Base-by-base conservation (phyloP, 2,797 vertebrate genomes). In the Sebastes kiyomatsui region DNA sequence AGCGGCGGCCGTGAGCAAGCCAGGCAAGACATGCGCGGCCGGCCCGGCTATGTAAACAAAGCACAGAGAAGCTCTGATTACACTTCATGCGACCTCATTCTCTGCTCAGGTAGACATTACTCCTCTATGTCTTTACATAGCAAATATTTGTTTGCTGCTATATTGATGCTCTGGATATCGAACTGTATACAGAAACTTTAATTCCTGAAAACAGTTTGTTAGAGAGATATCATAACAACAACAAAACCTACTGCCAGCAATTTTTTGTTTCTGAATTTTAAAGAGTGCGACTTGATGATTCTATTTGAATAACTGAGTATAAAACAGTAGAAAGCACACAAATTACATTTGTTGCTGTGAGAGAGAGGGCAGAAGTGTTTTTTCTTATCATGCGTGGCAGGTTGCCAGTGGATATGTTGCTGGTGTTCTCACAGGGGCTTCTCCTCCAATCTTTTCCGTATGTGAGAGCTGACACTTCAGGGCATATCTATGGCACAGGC, bases 391-490 rank as follows among this genome's bases (percentile, higher is more conserved):
- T 82, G 86, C 81, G 74, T 91, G 92, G 92, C 91, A 83, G 86
- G 86, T 67, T 91, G 92, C 93, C 91, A 90, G 87, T 72, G 77
- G 90, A 91, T 84, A 86, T 82, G 84, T 75, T 79, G 88, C 90
- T 83, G 83, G 78, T 70, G 54, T 46, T 74, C 90, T 92, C 91
- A 80, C 79, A 58, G 90, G 89, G 85, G 74, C 85, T 72, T 78
- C 88, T 81, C 76, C 83, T 91, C 91, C 89, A 88, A 88, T 87
- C 86, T 76, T 76, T 64, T 81, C 78, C 72, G 66, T 85, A 84
- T 81, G 91, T 87, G 87, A 89, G 90, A 79, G 83, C 87, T 93
- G 93, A 94, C 93, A 93, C 91, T 93, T 93, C 77, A 7, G 93
- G 91, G 92, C 91, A 87, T 88, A 90, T 87, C 89, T 77, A 58